phyloP scores from a whole-genome alignment of 2,797 vertebrate species.

The Numenius phaeopus region DNA sequence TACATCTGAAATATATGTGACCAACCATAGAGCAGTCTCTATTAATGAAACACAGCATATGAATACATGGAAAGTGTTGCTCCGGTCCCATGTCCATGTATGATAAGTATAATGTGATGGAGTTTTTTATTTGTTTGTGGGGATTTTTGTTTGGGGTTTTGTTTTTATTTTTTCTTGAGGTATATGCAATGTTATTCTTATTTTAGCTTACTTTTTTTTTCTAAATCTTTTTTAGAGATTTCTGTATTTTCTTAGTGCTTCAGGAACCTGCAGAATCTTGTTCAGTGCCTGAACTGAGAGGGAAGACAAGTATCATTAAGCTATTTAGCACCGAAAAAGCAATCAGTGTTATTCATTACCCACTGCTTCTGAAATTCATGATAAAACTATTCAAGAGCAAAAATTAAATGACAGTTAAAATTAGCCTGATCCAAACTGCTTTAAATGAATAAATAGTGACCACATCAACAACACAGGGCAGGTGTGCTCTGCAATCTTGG shows the following conservation, averaged over 20 bases:
- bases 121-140: accelerated
- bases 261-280: neutral
- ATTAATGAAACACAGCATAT: neutral
- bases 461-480: neutral
- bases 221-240: neutral
- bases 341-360: neutral
- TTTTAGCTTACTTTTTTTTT: neutral
- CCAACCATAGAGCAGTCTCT: neutral
- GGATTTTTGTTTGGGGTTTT: neutral
- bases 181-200: neutral
- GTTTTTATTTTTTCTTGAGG: neutral
- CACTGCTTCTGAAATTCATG: neutral
- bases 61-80: neutral
- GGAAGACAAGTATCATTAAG: neutral
- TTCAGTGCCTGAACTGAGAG: neutral
- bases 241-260: neutral
- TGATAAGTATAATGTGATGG: neutral
- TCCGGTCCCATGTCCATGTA: neutral
- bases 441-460: neutral
- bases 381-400: neutral
- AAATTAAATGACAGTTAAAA: neutral
- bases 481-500: neutral
- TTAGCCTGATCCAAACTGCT: neutral
- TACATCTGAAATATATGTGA: neutral
- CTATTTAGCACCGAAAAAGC: neutral